These are phyloP conservation scores for Rhagium mordax DNA, from an alignment of 2,888 invertebrate species.

Conservation along the genomic window DNA sequence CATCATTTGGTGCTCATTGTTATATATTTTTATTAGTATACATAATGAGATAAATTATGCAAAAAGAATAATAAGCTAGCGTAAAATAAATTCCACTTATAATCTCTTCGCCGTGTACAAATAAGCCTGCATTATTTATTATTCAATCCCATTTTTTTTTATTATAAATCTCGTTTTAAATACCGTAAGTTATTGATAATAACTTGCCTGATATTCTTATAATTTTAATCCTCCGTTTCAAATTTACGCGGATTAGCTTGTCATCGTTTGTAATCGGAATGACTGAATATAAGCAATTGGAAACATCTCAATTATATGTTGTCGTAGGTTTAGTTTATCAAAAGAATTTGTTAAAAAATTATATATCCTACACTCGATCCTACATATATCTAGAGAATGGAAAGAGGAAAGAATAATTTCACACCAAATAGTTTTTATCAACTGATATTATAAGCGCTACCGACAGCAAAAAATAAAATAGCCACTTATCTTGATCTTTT, in stretches of 20 bases:
- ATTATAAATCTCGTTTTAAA: not conserved
- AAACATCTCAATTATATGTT: not conserved
- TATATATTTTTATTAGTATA: not conserved
- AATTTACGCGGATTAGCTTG: not conserved
- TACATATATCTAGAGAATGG: no score
- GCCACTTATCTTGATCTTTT: no score
- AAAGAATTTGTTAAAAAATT: not conserved
- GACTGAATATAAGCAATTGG: not conserved
- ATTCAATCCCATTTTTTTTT: not conserved
- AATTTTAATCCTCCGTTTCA: not conserved
- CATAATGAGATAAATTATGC: not conserved
- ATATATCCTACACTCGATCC: no score
- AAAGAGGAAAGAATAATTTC: no score
- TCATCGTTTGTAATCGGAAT: not conserved
- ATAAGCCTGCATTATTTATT: constrained; percentile 5
- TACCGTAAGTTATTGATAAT: not conserved
- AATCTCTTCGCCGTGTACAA: not conserved
- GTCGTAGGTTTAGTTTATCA: no score
- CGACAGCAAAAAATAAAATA: no score
- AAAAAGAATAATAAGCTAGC: not conserved
- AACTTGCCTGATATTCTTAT: not conserved
- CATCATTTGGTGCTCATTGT: no score
- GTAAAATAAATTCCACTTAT: not conserved
- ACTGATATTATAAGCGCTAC: no score
- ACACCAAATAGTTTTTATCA: no score